Evolutionary conservation across 2,113 vertebrate genomes (phyloP), one percentile per base, ranked within the genome.

Genomic region (Melanostigma gelatinosum): DNA sequence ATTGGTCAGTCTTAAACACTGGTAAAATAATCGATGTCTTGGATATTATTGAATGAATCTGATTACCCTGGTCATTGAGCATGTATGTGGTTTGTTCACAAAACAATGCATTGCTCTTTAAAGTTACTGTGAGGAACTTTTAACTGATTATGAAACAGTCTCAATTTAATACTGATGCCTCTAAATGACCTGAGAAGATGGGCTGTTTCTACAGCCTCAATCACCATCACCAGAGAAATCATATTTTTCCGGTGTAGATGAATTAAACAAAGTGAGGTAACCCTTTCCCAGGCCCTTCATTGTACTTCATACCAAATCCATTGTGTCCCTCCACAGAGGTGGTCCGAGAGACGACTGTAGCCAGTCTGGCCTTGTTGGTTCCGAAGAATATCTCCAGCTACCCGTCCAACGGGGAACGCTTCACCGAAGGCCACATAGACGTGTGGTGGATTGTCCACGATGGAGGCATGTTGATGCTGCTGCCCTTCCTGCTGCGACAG

Each of bases 391-490:
- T 98, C 0, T 93, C 96, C 81, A 97, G 97, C 89, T 99, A 97
- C 85, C 98, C 98, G 0, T 96, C 96, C 84, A 99, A 98, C 64
- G 96, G 97, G 0, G 98, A 99, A 91, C 97, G 98, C 86, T 99
- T 99, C 93, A 96, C 97, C 0, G 98, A 99, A 82, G 97, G 97
- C 48, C 95, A 97, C 95, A 99, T 99, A 0, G 98, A 99, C 0
- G 97, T 99, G 82, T 99, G 98, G 98, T 99, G 98, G 98, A 96
- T 99, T 0, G 98, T 99, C 74, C 98, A 99, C 0, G 98, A 99
- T 0, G 98, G 98, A 0, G 98, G 98, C 69, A 98, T 99, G 98
- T 93, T 99, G 58, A 99, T 99, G 98, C 94, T 99, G n/a, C 94
- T 99, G 85, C 98, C 98, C 46, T 99, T 99, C 93, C 96, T 99